Conservation (phyloP, 53 echinoderm and acorn worm species). For the Echinarachnius parma region DNA sequence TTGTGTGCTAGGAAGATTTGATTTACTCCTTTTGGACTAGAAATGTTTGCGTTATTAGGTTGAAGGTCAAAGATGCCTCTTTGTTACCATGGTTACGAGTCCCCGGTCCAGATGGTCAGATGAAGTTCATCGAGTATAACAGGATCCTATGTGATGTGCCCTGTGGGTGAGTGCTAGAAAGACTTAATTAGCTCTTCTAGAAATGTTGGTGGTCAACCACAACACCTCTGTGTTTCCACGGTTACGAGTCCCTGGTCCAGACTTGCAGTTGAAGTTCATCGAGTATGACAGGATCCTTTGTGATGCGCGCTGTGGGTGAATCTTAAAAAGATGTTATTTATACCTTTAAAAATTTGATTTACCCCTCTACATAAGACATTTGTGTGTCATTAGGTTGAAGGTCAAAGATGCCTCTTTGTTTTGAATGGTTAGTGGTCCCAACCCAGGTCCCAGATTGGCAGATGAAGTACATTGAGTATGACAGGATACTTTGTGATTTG, state of each 20-base stretch:
- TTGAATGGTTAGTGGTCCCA: conserved; percentile 51
- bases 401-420: conserved; percentile 88
- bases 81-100: conserved; percentile 72
- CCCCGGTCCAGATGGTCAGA: conserved; percentile 23
- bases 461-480: conserved; percentile 55
- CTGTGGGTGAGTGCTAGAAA: conserved; percentile 70
- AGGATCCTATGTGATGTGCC: conserved; percentile 96
- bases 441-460: conserved; percentile 31
- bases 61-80: conserved; percentile 86
- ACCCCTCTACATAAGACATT: too few relatives aligned
- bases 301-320: conserved; percentile 94
- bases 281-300: conserved; percentile 90
- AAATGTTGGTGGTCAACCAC: too few relatives aligned
- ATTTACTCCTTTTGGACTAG: too few relatives aligned
- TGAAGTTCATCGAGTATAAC: conserved; percentile 62
- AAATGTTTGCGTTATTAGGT: too few relatives aligned
- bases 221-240: conserved; percentile 83
- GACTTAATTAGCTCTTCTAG: too few relatives aligned
- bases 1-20: too few relatives aligned
- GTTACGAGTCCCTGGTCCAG: conserved; percentile 45
- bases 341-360: too few relatives aligned
- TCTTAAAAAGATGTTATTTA: too few relatives aligned
- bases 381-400: too few relatives aligned
- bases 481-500: conserved; percentile 94
- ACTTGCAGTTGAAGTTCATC: conserved; percentile 27